Conservation (phyloP, 2,113 vertebrate species). For the Ictidomys tridecemlineatus region DNA sequence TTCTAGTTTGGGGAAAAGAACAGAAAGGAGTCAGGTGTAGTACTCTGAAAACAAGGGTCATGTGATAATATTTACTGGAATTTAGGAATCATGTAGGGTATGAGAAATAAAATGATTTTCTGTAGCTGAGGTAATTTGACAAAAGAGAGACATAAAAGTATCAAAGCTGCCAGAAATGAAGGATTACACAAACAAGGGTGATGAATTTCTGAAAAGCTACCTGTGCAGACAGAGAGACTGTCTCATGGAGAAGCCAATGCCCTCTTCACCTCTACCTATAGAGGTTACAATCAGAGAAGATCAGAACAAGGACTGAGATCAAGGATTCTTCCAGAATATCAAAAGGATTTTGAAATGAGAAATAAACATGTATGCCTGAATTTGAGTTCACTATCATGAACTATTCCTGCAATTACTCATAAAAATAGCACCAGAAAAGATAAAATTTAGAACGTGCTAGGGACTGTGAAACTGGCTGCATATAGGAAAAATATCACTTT, state of each 20-base stretch:
- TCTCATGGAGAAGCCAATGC: rapidly evolving
- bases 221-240: background rate
- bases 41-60: rapidly evolving
- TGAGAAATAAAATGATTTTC: background rate
- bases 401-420: background rate
- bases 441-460: background rate
- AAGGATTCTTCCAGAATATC: background rate
- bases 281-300: background rate
- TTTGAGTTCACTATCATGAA: background rate
- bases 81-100: background rate
- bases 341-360: background rate
- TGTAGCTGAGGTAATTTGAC: background rate
- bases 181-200: background rate
- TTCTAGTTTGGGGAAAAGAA: background rate
- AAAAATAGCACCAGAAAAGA: background rate
- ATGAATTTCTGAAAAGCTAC: background rate
- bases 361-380: background rate
- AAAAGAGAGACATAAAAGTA: background rate
- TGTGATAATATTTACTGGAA: background rate
- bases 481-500: background rate
- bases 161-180: background rate
- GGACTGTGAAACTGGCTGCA: background rate
- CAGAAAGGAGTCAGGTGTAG: background rate
- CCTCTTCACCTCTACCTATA: background rate
- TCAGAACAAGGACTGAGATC: background rate